Percentiles rank a stretch among this genome's conserved stretches.
phyloP scores from a whole-genome alignment of 2,888 invertebrate species.

The Leptarthrus brevirostris region DNA sequence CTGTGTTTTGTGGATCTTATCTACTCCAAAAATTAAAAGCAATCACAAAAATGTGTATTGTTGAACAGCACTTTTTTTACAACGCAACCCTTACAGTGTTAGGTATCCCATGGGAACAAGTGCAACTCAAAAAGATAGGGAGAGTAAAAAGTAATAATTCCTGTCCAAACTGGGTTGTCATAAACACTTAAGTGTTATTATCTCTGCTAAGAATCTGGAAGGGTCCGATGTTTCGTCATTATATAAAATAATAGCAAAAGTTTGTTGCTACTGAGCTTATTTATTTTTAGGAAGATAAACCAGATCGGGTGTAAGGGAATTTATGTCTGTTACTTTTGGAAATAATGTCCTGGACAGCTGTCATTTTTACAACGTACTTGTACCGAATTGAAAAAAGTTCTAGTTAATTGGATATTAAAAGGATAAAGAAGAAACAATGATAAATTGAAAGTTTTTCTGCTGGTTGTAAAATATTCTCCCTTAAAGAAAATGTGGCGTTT shows the following conservation, averaged over 20 bases:
- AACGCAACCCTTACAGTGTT: no score
- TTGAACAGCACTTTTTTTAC: no score
- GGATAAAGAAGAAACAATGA: background rate
- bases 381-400: background rate
- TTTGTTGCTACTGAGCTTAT: background rate
- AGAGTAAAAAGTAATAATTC: no score
- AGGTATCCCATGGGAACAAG: no score
- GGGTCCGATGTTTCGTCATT: background rate
- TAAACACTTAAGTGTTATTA: background rate
- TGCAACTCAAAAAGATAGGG: no score
- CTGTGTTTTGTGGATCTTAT: no score
- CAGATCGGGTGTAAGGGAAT: background rate
- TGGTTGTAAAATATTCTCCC: background rate
- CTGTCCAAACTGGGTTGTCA: background rate
- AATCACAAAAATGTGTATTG: no score
- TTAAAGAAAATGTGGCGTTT: no score
- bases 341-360: background rate
- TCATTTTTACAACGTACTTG: background rate
- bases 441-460: background rate
- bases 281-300: background rate
- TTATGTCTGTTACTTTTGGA: background rate
- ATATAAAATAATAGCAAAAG: slow-evolving; percentile 2
- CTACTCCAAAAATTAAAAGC: no score
- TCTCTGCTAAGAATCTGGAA: background rate
- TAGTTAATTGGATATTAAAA: background rate